Evolutionary conservation across 2,797 vertebrate species (phyloP).

Genomic region (Diglossa cyanea): DNA sequence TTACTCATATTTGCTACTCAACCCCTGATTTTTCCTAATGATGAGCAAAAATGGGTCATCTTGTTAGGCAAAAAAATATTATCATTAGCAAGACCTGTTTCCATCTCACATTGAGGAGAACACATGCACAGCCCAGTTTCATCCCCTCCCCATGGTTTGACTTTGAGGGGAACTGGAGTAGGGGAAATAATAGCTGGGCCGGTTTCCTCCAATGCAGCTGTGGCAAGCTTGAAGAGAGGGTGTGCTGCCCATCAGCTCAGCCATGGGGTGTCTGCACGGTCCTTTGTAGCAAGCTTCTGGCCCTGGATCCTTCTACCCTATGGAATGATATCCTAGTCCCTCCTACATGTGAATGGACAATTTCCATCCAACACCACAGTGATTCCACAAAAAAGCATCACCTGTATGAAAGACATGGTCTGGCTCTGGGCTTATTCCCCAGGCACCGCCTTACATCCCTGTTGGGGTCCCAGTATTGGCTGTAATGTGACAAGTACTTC

Average conservation of each 20-base stretch:
- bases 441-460: not conserved
- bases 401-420: not conserved
- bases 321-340: not conserved
- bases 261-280: rapidly evolving
- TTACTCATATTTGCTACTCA: not conserved
- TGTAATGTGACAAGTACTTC: not conserved
- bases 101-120: not conserved
- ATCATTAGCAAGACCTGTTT: not conserved
- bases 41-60: not conserved
- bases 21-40: not conserved
- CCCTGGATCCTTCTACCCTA: not conserved
- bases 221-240: not conserved
- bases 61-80: not conserved
- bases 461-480: not conserved
- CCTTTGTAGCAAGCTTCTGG: not conserved
- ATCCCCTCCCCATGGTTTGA: not conserved
- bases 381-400: not conserved
- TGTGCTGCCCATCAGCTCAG: rapidly evolving
- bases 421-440: not conserved
- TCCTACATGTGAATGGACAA: not conserved
- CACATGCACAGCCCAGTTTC: not conserved
- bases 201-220: not conserved
- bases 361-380: not conserved
- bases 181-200: not conserved
- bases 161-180: not conserved